Conservation (phyloP, 2,888 invertebrate species). For the Pterostichus madidus region DNA sequence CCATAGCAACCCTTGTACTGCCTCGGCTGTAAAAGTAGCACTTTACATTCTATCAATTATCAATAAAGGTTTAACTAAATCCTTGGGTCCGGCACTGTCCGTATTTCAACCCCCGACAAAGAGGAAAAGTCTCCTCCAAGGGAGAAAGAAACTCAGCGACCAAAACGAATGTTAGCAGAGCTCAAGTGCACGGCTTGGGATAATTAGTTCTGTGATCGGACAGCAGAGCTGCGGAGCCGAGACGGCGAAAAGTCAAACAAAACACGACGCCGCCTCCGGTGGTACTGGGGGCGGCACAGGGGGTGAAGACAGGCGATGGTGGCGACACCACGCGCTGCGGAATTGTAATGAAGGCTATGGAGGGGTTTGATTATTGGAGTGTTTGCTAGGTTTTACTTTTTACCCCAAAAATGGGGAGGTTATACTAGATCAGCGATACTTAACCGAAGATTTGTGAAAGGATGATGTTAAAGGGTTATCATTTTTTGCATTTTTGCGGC, state of each 20-base stretch:
- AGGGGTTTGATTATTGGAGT: neutral
- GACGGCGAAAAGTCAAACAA: constrained; percentile 71
- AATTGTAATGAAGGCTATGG: neutral
- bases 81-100: too few species aligned
- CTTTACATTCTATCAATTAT: too few species aligned
- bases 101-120: too few species aligned
- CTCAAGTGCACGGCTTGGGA: constrained; percentile 72
- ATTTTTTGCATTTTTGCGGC: too few species aligned
- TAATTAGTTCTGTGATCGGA: constrained; percentile 75
- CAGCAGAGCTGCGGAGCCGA: constrained; percentile 68
- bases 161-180: constrained; percentile 70
- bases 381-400: neutral
- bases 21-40: too few species aligned
- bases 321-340: neutral
- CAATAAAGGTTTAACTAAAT: too few species aligned
- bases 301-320: neutral
- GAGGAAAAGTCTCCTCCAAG: constrained; percentile 66
- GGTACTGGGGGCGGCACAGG: neutral
- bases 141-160: constrained; percentile 75
- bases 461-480: too few species aligned
- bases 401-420: neutral
- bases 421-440: too few species aligned
- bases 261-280: constrained; percentile 23
- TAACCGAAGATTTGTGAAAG: too few species aligned
- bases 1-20: too few species aligned